Evolutionary conservation across 2,113 vertebrate genomes (phyloP).

Genomic region (Trochalopteron elliotii): DNA sequence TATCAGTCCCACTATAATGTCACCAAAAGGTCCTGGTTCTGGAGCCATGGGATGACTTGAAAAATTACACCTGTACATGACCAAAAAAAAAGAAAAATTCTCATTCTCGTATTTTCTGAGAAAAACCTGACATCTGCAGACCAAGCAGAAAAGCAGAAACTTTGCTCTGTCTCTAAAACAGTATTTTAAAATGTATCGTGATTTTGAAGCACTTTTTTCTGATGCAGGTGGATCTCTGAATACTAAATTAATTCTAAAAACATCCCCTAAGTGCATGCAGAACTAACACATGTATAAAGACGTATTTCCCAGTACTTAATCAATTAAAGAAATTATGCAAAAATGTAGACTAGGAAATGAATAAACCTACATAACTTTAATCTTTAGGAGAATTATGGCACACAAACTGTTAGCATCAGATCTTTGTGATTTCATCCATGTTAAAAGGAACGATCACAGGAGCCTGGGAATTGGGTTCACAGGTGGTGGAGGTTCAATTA

Average conservation of each 20-base stretch:
- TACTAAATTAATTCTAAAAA: neutral
- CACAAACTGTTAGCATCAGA: neutral
- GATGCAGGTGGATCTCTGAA: neutral
- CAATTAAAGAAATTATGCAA: neutral
- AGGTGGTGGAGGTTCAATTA: neutral
- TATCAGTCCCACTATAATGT: neutral
- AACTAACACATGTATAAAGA: neutral
- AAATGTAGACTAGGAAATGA: neutral
- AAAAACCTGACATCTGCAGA: neutral
- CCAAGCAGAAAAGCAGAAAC: neutral
- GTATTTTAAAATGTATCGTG: neutral
- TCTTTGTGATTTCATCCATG: neutral
- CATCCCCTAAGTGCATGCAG: neutral
- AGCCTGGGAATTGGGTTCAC: neutral
- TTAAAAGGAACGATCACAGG: neutral
- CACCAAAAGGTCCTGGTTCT: neutral
- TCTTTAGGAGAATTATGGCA: neutral
- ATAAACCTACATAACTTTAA: neutral
- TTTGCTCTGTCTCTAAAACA: neutral
- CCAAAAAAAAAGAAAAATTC: neutral
- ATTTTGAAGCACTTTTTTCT: neutral
- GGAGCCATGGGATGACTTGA: neutral
- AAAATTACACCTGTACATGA: neutral
- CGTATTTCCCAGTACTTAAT: neutral
- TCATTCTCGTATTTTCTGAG: neutral